phyloP scores from a whole-genome alignment of 2,797 vertebrate genomes.

The Trichosurus vulpecula region DNA sequence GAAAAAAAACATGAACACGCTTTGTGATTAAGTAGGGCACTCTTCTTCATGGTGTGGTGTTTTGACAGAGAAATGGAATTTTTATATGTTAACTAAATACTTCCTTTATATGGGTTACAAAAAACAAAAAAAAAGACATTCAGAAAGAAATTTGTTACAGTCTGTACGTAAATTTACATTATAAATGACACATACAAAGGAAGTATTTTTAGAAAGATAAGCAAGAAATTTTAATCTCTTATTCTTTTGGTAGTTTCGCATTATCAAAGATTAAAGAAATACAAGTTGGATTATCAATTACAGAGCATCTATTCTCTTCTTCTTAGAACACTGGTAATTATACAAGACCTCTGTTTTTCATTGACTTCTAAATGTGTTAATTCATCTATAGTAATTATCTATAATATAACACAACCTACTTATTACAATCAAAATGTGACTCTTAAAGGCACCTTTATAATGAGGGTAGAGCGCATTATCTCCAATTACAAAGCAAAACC shows the following conservation, averaged over 20 bases:
- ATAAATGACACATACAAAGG: neutral
- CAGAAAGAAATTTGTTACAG: neutral
- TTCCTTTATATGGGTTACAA: neutral
- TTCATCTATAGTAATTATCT: conserved; percentile 46
- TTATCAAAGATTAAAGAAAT: conserved; percentile 7
- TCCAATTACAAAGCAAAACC: conserved; percentile 34
- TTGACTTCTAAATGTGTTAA: conserved; percentile 31
- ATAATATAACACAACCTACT: conserved; percentile 20
- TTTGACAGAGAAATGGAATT: conserved; percentile 33
- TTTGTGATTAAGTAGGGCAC: neutral
- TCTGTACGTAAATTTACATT: neutral
- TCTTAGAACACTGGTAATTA: conserved; percentile 5
- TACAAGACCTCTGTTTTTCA: conserved; percentile 21
- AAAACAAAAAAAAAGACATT: neutral
- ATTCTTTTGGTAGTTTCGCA: conserved; percentile 10
- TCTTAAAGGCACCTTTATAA: conserved; percentile 13
- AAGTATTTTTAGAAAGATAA: conserved; percentile 23
- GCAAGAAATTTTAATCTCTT: neutral
- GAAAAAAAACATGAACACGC: neutral
- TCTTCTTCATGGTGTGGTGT: neutral
- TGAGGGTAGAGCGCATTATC: conserved; percentile 9
- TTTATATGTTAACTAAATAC: conserved; percentile 8
- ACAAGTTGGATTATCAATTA: conserved; percentile 9
- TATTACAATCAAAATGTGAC: conserved; percentile 43
- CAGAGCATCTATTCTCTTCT: conserved; percentile 22